A percentile compares a stretch with the other conserved stretches of the same genome.
These are phyloP conservation scores for Poeciliopsis turrubarensis DNA, from an alignment of 2,113 vertebrate species.

Conservation along the genomic window DNA sequence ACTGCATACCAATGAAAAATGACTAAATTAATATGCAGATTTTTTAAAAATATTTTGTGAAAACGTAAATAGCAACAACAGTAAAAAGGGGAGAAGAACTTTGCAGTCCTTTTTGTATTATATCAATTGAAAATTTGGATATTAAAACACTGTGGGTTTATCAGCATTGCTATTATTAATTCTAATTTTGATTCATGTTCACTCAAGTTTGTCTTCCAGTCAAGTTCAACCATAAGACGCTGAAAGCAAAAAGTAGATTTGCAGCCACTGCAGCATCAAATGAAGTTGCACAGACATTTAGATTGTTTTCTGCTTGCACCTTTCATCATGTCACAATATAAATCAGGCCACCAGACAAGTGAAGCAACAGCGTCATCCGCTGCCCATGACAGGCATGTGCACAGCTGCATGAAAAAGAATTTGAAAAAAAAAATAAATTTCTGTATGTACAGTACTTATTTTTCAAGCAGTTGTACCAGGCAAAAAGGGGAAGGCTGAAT, in stretches of 20 bases:
- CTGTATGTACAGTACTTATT: neutral
- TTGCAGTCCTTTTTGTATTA: too few relatives aligned
- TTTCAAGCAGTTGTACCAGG: neutral
- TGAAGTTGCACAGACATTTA: too few relatives aligned
- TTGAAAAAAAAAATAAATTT: neutral
- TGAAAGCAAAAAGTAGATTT: neutral
- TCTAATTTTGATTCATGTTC: too few relatives aligned
- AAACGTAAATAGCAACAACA: too few relatives aligned
- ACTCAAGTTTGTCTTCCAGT: neutral
- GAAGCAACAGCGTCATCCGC: conserved; percentile 59
- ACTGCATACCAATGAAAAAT: too few relatives aligned
- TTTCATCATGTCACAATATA: neutral
- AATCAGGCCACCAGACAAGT: conserved; percentile 4
- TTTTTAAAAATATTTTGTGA: too few relatives aligned
- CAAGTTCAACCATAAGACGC: neutral
- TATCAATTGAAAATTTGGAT: too few relatives aligned
- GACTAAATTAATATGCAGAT: too few relatives aligned
- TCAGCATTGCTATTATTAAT: too few relatives aligned
- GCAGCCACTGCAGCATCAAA: neutral
- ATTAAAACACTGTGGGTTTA: too few relatives aligned
- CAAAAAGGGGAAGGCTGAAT: neutral
- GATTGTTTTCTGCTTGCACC: neutral
- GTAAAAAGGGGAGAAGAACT: too few relatives aligned
- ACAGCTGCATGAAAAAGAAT: conserved; percentile 4
- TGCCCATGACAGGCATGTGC: conserved; percentile 29